phyloP scores from a whole-genome alignment of 2,797 vertebrate species.

The Mallotus villosus region DNA sequence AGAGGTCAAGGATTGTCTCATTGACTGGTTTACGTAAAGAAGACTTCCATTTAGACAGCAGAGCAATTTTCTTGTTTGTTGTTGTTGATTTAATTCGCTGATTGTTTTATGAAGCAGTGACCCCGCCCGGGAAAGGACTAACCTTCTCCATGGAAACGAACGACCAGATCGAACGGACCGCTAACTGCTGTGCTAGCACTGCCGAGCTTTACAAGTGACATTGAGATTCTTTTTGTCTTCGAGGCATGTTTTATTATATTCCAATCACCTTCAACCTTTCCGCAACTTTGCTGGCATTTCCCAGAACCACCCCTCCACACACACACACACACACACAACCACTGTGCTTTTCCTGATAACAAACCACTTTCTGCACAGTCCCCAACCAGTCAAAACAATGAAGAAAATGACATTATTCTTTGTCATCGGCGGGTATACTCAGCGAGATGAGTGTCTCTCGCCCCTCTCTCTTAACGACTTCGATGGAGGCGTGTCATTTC shows the following conservation, averaged over 20 bases:
- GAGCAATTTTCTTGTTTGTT: neutral
- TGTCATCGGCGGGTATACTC: neutral
- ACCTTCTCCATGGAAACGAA: no score
- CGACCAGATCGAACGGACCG: neutral
- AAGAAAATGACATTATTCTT: neutral
- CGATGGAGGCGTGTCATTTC: constrained; percentile 16
- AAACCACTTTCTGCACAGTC: no score
- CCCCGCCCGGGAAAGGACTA: neutral
- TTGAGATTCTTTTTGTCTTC: no score
- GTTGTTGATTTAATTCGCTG: neutral
- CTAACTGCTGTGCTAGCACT: neutral
- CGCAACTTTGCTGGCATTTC: no score
- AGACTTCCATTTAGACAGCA: no score
- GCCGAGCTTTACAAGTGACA: no score
- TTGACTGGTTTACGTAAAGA: neutral
- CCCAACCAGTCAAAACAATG: no score
- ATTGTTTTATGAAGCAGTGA: neutral
- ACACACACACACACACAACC: neutral
- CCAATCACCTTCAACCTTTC: no score
- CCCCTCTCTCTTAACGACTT: neutral
- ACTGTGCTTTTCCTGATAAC: neutral
- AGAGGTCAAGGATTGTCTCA: constrained; percentile 29
- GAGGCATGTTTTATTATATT: no score
- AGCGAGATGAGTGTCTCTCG: neutral
- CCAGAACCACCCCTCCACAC: neutral